These are phyloP conservation scores for Halcyon chelicuti DNA, from an alignment of 2,797 vertebrate genomes.

Conservation along the genomic window DNA sequence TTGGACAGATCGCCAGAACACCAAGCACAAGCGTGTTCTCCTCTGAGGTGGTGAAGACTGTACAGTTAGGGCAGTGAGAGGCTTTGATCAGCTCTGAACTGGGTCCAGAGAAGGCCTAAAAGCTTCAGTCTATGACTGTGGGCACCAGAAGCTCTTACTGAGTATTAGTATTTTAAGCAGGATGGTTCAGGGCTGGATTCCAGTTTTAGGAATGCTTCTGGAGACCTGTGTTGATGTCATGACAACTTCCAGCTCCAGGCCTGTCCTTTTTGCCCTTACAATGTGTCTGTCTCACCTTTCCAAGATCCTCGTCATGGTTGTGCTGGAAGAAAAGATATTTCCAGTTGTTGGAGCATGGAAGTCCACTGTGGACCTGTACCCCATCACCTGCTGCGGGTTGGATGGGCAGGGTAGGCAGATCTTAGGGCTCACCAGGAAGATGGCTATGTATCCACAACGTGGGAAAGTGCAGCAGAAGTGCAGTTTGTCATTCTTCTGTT, in stretches of 20 bases:
- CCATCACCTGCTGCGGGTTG: background rate
- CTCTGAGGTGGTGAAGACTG: background rate
- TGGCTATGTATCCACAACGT: background rate
- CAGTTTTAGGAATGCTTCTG: background rate
- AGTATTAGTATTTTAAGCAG: background rate
- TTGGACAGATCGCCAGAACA: background rate
- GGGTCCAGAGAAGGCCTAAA: background rate
- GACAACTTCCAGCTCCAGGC: background rate
- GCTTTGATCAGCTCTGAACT: background rate
- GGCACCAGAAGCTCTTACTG: background rate
- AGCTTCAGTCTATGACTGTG: background rate
- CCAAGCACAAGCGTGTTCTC: rapidly evolving
- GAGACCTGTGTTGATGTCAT: background rate
- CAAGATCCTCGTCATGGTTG: background rate
- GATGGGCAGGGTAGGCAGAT: background rate
- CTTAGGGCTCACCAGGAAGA: background rate
- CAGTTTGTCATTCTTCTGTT: background rate
- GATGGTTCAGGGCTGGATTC: background rate
- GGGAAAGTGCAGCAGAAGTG: background rate
- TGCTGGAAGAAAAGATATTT: background rate
- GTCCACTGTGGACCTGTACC: background rate
- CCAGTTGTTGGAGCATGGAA: background rate
- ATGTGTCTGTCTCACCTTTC: background rate
- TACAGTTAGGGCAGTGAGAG: background rate
- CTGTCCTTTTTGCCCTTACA: background rate